A percentile compares a stretch with the other conserved stretches of the same genome.
Conservation (phyloP, 2,113 vertebrate genomes). For the Oxyruncus cristatus region DNA sequence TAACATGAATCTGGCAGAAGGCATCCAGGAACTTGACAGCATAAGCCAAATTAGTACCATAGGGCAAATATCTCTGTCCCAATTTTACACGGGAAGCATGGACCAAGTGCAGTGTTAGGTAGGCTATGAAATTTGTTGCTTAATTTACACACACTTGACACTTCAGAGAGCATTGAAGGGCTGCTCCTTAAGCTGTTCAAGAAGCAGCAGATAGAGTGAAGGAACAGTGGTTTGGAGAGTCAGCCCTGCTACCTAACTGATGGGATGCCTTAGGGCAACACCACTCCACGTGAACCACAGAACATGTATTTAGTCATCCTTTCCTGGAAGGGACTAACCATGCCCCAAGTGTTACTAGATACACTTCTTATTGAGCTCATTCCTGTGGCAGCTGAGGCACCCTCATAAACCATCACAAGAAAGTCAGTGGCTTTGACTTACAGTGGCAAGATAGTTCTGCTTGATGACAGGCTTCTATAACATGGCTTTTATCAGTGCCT, state of each 20-base stretch:
- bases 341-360: background rate
- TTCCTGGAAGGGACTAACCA: background rate
- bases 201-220: background rate
- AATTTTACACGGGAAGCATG: background rate
- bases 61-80: background rate
- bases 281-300: rapidly evolving
- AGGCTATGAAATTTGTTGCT: background rate
- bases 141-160: background rate
- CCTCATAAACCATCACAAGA: background rate
- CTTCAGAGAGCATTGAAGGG: background rate
- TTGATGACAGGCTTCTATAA: background rate
- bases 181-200: background rate
- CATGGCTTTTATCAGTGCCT: background rate
- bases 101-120: background rate
- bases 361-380: background rate
- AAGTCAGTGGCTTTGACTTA: background rate
- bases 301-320: background rate
- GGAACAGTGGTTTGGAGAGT: background rate
- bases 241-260: background rate
- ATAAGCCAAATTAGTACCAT: background rate
- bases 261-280: background rate
- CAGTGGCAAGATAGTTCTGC: background rate
- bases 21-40: background rate
- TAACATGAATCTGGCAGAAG: background rate
- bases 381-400: background rate